Evolutionary conservation across 1,140 invertebrate genomes (phyloP), one percentile per base, ranked within the genome.

Genomic region (Branchinecta lindahli): DNA sequence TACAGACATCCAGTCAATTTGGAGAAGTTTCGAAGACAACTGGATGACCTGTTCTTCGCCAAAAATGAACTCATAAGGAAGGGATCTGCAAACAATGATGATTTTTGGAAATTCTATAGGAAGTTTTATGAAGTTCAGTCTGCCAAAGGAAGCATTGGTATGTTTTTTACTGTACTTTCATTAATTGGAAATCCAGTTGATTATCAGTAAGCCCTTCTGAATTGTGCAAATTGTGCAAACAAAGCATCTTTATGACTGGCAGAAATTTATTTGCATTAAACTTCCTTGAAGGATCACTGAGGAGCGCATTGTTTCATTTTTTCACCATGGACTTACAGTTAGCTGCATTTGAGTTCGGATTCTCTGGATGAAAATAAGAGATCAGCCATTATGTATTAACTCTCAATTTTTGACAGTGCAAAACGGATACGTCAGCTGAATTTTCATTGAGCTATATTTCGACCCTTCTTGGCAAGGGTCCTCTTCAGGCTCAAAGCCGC

Each of bases 71-170:
- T 61, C 52, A 33, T 33, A 33, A 61, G 52, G 18, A 61, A 61
- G 52, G 12, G 18, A 12, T 61, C 12, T 61, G 1, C 18, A 4
- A 20, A 61, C 12, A 61, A 61, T 12, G 52, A 61, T 4, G 52
- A 61, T 61, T 61, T 61, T 61, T 61, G 52, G 52, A 61, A 61
- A 61, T 61, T 61, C 18, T 61, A 61, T 61, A 61, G 52, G 18
- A 61, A 61, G 18, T 61, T 61, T 15, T 61, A 61, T 61, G 2
- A 61, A 61, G 52, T 61, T 61, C 52, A 61, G 18, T 15, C 12
- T 15, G 18, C 12, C 52, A 61, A 61, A 61, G 18, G 18, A 15
- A 15, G 12, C 12, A 61, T 6, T 15, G 52, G 52, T 61, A 61
- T 61, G 52, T 61, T 20, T 15, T 12, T 61, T 20, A 15, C 6